Conservation (phyloP, 1,140 invertebrate species). For the Drosophila dunni region DNA sequence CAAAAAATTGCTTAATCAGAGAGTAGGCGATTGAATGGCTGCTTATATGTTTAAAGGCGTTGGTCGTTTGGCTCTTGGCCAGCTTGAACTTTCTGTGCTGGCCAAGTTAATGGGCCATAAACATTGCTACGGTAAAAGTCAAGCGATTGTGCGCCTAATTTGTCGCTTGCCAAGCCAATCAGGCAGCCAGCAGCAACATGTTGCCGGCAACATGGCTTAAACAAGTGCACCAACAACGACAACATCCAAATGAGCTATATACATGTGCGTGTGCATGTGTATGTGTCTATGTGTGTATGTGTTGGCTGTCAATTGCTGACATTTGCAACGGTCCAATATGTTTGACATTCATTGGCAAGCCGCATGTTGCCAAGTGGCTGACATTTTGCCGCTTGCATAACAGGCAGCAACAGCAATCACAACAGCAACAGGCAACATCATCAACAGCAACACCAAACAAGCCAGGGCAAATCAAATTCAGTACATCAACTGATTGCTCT, state of each 20-base stretch:
- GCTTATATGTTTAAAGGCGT: conserved; percentile 53
- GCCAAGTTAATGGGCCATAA: conserved; percentile 71
- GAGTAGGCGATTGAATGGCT: conserved; percentile 39
- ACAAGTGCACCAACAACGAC: conserved; percentile 68
- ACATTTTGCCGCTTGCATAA: conserved; percentile 80
- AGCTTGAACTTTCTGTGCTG: conserved; percentile 48
- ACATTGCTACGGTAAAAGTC: conserved; percentile 69
- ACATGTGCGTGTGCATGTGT: conserved; percentile 6
- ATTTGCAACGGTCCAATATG: conserved; percentile 80
- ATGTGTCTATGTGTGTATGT: conserved; percentile 44
- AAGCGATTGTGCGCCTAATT: conserved; percentile 78
- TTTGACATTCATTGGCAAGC: conserved; percentile 76
- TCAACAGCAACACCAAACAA: conserved; percentile 45
- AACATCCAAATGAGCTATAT: conserved; percentile 16
- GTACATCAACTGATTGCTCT: conserved; percentile 78
- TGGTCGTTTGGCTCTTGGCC: conserved; percentile 43
- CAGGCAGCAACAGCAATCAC: conserved; percentile 53
- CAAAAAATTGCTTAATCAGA: conserved; percentile 72
- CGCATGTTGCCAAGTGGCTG: conserved; percentile 78
- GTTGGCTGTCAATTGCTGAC: conserved; percentile 75
- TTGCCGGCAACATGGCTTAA: conserved; percentile 52
- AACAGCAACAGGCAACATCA: conserved; percentile 49
- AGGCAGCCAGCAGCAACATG: conserved; percentile 66
- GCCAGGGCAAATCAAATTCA: conserved; percentile 69
- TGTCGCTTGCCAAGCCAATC: conserved; percentile 76